Evolutionary conservation across 2,888 invertebrate genomes (phyloP).

Genomic region (Lacanobia wlatinum): DNA sequence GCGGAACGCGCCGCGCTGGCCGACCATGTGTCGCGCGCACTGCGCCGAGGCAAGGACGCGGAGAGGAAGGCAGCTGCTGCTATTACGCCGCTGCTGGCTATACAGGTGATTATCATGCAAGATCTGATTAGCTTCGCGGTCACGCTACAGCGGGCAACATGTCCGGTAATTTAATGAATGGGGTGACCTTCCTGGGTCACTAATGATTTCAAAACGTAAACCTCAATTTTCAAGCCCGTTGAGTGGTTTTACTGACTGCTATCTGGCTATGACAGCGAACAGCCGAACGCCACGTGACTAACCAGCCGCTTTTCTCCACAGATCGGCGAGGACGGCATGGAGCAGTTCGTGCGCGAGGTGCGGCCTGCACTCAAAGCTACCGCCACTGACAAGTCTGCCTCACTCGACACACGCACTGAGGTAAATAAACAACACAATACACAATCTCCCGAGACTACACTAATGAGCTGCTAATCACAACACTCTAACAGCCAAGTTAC

Average conservation of each 20-base stretch:
- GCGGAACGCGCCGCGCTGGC: conserved; percentile 95
- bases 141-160: no score
- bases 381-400: conserved; percentile 94
- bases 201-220: not conserved
- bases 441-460: not conserved
- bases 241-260: no score
- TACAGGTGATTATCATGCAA: conserved; percentile 93
- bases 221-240: no score
- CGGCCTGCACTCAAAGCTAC: conserved; percentile 93
- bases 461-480: not conserved
- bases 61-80: conserved; percentile 96
- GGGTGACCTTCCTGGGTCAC: no score
- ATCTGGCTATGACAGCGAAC: no score
- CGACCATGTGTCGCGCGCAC: conserved; percentile 95
- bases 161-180: no score
- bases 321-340: conserved; percentile 91
- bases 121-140: conserved; percentile 91
- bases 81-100: conserved; percentile 94
- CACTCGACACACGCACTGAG: conserved; percentile 94
- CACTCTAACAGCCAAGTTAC: not conserved
- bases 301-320: conserved; percentile 52
- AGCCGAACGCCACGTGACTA: no score
- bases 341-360: conserved; percentile 93
- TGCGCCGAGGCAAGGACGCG: conserved; percentile 95
- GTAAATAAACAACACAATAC: conserved; percentile 78